These are phyloP conservation scores for Chionis minor DNA, from an alignment of 2,113 vertebrate genomes.

Conservation along the genomic window DNA sequence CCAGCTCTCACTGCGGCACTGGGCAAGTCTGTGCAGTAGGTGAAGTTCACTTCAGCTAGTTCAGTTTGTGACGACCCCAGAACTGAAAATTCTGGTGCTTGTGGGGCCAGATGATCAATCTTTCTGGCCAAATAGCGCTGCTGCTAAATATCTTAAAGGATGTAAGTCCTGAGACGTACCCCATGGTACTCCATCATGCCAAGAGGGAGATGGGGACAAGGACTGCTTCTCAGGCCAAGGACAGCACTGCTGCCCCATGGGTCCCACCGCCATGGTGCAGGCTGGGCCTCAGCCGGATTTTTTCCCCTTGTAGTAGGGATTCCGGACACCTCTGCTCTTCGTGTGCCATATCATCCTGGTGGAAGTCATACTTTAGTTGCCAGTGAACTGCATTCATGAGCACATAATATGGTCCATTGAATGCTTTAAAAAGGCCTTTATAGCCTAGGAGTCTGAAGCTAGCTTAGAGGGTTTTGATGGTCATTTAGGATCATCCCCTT, in stretches of 20 bases:
- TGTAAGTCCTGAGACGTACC: not conserved
- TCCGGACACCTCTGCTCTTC: not conserved
- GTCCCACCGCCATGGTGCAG: rapidly evolving
- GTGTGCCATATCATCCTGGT: not conserved
- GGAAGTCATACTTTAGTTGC: not conserved
- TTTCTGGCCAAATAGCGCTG: not conserved
- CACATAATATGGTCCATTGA: not conserved
- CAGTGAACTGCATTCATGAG: not conserved
- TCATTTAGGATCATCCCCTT: not conserved
- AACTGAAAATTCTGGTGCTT: not conserved
- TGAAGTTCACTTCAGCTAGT: not conserved
- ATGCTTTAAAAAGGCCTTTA: not conserved
- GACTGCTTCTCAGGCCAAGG: not conserved
- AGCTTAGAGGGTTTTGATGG: not conserved
- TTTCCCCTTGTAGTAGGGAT: not conserved
- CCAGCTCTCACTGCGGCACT: not conserved
- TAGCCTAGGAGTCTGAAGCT: not conserved
- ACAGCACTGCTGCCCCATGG: not conserved
- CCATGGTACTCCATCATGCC: not conserved
- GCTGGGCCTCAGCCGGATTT: rapidly evolving
- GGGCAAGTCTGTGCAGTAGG: not conserved
- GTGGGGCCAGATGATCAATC: too few relatives aligned
- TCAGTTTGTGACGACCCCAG: not conserved
- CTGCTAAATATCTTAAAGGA: not conserved
- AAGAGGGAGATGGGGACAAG: not conserved